Conservation (phyloP, 1,140 invertebrate genomes). For the Lordiphosa stackelbergi region DNA sequence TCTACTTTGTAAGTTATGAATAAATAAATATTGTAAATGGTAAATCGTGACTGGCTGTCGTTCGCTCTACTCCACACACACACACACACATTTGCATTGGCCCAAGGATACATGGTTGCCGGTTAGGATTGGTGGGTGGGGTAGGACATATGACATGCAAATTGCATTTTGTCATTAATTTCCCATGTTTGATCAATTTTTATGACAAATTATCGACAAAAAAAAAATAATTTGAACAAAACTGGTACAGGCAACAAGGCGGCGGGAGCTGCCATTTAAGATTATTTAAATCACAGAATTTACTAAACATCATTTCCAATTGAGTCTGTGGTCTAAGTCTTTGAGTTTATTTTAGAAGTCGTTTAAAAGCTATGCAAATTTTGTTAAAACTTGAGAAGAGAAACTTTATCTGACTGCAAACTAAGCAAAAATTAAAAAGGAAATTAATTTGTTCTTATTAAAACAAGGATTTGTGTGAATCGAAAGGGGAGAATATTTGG, state of each 20-base stretch:
- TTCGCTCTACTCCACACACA: slow-evolving; percentile 23
- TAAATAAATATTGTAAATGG: slow-evolving; percentile 73
- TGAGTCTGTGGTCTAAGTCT: no score
- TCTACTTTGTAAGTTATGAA: slow-evolving; percentile 59
- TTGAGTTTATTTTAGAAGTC: no score
- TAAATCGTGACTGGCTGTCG: slow-evolving; percentile 69
- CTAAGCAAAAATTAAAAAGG: no score
- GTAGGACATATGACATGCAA: slow-evolving; percentile 56
- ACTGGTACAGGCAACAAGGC: neutral
- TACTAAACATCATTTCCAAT: no score
- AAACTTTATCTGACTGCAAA: no score
- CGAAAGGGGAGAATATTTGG: no score
- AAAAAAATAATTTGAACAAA: slow-evolving; percentile 7
- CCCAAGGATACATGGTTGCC: slow-evolving; percentile 55
- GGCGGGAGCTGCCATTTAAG: slow-evolving; percentile 8
- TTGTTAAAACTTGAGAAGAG: no score
- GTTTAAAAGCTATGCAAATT: no score
- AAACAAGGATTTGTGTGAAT: no score
- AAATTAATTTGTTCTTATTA: no score
- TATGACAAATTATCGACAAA: slow-evolving; percentile 68
- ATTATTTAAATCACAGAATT: neutral
- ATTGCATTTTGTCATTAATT: slow-evolving; percentile 65
- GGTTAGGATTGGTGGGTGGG: neutral
- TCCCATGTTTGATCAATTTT: slow-evolving; percentile 73
- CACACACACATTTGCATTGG: slow-evolving; percentile 48